Evolutionary conservation across 2,888 invertebrate species (phyloP), one percentile per base, ranked within the genome.

Genomic region (Brenthis ino): DNA sequence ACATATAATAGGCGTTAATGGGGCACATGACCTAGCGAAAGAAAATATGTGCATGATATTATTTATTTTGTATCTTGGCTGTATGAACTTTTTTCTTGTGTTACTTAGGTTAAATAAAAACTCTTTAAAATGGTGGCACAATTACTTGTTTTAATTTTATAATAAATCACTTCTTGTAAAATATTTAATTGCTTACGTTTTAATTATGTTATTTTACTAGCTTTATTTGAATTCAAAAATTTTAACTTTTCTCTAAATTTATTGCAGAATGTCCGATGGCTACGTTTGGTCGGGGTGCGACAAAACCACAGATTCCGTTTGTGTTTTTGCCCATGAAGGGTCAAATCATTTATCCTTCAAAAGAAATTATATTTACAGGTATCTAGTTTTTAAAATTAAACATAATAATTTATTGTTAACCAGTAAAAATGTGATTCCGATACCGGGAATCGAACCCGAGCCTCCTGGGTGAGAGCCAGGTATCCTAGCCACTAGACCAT

Each of bases 341-440:
- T 47, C 97, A 97, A 91, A 96, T 98, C 75, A 96, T 98, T 78
- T 96, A 98, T 87, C 97, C 98, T 0, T 96, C 97, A 73, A 96
- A 97, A 78, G 97, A 97, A 93, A 97, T 98, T 76, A 94, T 95
- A 79, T 96, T 98, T 85, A 94, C 96, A 80, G 97, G 96, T 96
- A 88, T 16, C n/a, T 13, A 33, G 1, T 51, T 4, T 43, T n/a
- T 24, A 2, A 14, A 37, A 43, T 53, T 57, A 24, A 2, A 43
- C 20, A 37, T 47, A 65, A 65, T 50, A 48, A n/a, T 1, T 3
- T 57, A 11, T n/a, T 57, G 6, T 16, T 64, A 8, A 69, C 4
- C 4, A 28, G 3, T 4, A 65, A 68, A 64, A 70, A 43, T 6
- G 8, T 5, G 11, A 43, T 71, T 67, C 71, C 71, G 73, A 66